Base-by-base conservation (phyloP, 1,140 invertebrate genomes). In the Bradysia coprophila region DNA sequence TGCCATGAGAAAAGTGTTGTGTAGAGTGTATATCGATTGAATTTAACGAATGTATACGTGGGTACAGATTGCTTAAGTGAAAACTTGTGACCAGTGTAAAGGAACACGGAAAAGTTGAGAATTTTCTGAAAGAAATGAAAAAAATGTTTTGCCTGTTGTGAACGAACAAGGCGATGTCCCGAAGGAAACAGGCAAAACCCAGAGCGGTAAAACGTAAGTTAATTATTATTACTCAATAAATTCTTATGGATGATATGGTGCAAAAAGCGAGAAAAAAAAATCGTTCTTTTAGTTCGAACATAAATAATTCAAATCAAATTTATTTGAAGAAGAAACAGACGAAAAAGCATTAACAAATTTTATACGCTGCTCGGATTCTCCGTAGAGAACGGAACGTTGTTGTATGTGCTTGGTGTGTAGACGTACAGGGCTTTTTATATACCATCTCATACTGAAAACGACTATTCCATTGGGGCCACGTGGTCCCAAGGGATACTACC, bases 161-260 rank as follows among this genome's bases (percentile, higher is more conserved):
- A n/a, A n/a, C n/a, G n/a, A n/a, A n/a, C n/a, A 13, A 8, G 24
- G 33, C 18, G 6, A 36, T 36, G 33, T 36, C 33, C 9, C 33
- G 33, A 11, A 36, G 33, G 33, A 36, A 36, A 36, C 33, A 36
- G n/a, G 33, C 33, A 16, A 36, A 36, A 36, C 33, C 33, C 5
- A 36, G 33, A 16, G 9, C 33, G 5, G 5, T 36, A n/a, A 36
- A 36, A 36, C 9, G 33, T 36, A 36, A 36, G 33, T 36, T 16
- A 16, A 36, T 36, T 11, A 11, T 36, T 36, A 16, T 11, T 36
- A 9, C 33, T 16, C 5, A 36, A n/a, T 11, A 16, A 6, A 16
- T 9, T 15, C n/a, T 31, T n/a, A 31, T 31, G 8, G 8, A 31
- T n/a, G 28, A 31, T n/a, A 31, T 31, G n/a, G 8, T 31, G 28